A percentile compares a stretch with the other conserved stretches of the same genome.
Evolutionary conservation across 2,113 vertebrate genomes (phyloP).

Genomic region (Clarias gariepinus): DNA sequence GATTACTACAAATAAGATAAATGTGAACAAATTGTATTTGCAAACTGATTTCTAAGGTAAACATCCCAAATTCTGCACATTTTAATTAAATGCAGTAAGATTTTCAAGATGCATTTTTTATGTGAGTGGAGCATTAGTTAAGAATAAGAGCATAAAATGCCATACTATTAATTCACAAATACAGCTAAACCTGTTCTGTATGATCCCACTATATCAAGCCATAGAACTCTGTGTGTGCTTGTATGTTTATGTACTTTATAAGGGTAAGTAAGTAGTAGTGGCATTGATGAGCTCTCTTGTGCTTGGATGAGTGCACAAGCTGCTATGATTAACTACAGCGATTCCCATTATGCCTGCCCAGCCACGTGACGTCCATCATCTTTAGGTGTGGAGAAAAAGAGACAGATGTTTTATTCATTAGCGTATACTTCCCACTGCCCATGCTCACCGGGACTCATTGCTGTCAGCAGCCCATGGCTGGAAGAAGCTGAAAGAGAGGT

Average conservation of each 20-base stretch:
- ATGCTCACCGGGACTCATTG: constrained; percentile 23
- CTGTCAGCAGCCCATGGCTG: constrained; percentile 39
- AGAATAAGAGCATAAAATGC: constrained; percentile 11
- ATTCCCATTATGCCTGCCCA: constrained; percentile 9
- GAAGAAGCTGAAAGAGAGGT: constrained; percentile 27
- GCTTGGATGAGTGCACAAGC: constrained; percentile 30
- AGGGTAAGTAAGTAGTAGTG: constrained; percentile 22
- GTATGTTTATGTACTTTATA: neutral
- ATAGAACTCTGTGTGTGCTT: neutral
- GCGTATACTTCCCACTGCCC: constrained; percentile 4
- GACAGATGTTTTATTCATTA: constrained; percentile 52
- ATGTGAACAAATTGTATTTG: constrained; percentile 11
- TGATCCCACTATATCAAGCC: constrained; percentile 9
- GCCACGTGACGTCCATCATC: constrained; percentile 25
- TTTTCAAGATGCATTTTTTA: neutral
- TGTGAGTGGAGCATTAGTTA: neutral
- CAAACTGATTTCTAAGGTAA: constrained; percentile 10
- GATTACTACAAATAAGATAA: neutral
- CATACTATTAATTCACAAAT: neutral
- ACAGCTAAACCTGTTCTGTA: neutral
- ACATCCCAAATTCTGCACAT: neutral
- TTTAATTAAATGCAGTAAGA: neutral
- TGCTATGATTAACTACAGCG: constrained; percentile 34
- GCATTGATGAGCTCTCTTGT: constrained; percentile 17
- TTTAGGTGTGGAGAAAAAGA: constrained; percentile 29